Percentiles rank a stretch among this genome's conserved stretches.
phyloP scores from a whole-genome alignment of 2,797 vertebrate genomes.

The Pteropus rufus region DNA sequence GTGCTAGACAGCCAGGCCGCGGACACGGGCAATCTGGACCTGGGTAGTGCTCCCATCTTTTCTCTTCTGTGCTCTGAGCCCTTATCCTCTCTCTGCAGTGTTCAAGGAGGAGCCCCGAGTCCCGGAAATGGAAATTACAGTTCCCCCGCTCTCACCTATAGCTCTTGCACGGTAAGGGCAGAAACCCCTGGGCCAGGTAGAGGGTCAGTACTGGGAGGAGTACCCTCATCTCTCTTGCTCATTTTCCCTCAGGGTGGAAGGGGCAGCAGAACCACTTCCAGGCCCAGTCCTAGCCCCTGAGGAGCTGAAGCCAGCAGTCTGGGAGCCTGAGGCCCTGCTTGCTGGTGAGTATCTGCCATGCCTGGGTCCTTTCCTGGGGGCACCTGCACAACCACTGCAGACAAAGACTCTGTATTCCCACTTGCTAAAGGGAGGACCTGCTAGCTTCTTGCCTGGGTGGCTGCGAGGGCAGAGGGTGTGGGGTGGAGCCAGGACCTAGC shows the following conservation, averaged over 20 bases:
- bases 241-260: constrained; percentile 37
- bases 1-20: not conserved
- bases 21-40: not conserved
- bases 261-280: not conserved
- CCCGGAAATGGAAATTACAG: constrained; percentile 28
- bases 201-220: not conserved
- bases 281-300: not conserved
- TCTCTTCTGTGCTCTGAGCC: not conserved
- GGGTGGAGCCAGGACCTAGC: not conserved
- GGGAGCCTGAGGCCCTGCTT: not conserved
- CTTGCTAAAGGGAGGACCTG: not conserved
- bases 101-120: constrained; percentile 70
- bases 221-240: not conserved
- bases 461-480: not conserved
- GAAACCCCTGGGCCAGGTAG: not conserved
- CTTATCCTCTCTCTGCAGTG: constrained; percentile 68
- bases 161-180: constrained; percentile 59
- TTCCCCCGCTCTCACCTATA: constrained; percentile 3
- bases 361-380: not conserved
- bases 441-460: not conserved
- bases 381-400: not conserved
- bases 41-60: too few species aligned
- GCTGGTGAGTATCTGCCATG: constrained; percentile 49
- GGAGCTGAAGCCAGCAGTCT: not conserved
- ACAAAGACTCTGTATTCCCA: not conserved